Percentiles rank a stretch among this genome's conserved stretches.
Conservation (phyloP, 2,113 vertebrate genomes). For the Salvelinus sp. region DNA sequence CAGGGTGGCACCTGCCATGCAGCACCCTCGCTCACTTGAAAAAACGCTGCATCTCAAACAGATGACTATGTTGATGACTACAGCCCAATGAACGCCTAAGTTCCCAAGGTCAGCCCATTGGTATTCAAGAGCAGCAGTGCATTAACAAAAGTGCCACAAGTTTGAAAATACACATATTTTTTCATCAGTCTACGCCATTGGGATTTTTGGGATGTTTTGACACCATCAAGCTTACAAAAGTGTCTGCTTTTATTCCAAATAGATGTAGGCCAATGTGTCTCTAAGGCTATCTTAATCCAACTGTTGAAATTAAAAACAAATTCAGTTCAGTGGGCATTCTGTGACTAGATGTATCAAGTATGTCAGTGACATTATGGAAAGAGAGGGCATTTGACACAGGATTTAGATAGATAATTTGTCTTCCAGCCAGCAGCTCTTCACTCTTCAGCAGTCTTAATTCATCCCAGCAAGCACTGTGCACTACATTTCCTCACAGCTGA, state of each 20-base stretch:
- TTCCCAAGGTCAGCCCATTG: not conserved
- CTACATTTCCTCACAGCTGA: slow-evolving; percentile 1
- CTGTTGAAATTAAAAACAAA: not conserved
- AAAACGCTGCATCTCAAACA: slow-evolving; percentile 41
- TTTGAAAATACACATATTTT: not conserved
- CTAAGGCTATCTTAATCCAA: slow-evolving; percentile 2
- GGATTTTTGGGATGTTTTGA: not conserved
- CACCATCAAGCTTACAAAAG: too few relatives aligned
- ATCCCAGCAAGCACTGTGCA: not conserved
- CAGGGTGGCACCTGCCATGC: slow-evolving; percentile 26
- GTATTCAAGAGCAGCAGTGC: not conserved
- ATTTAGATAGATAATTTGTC: slow-evolving; percentile 2
- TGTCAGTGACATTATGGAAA: slow-evolving; percentile 9
- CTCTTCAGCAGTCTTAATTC: not conserved
- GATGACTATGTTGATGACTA: slow-evolving; percentile 13
- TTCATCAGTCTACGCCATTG: not conserved
- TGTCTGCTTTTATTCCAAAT: too few relatives aligned
- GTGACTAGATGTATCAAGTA: slow-evolving; percentile 3
- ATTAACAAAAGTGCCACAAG: not conserved
- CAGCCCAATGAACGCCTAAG: not conserved
- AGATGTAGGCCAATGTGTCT: not conserved
- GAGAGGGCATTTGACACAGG: not conserved
- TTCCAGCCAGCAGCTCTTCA: slow-evolving; percentile 12
- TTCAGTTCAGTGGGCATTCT: not conserved
- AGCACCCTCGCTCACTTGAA: slow-evolving; percentile 24